A percentile compares a stretch with the other conserved stretches of the same genome.
Conservation (phyloP, 2,888 invertebrate genomes). For the Macrophya alboannulata region DNA sequence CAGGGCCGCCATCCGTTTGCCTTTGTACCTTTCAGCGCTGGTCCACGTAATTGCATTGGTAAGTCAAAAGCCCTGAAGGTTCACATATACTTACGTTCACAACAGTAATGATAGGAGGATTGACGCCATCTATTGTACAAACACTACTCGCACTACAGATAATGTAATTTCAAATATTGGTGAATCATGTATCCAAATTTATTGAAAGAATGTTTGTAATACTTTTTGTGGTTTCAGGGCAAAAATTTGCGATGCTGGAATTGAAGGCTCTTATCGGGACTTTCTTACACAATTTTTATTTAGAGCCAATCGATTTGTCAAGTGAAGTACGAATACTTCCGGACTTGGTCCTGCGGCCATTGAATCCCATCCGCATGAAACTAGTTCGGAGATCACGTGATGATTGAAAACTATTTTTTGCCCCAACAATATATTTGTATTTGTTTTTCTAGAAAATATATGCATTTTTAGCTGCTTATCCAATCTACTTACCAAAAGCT, state of each 20-base stretch:
- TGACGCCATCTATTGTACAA: not conserved
- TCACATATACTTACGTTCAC: no score
- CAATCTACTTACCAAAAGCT: no score
- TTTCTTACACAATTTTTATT: slow-evolving; percentile 68
- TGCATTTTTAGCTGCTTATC: no score
- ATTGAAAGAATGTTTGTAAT: not conserved
- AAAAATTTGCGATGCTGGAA: slow-evolving; percentile 72
- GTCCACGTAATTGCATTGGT: slow-evolving; percentile 87
- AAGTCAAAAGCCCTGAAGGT: slow-evolving; percentile 60
- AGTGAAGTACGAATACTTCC: slow-evolving; percentile 63
- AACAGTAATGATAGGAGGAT: not conserved
- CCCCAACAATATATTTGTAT: no score
- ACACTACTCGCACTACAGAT: not conserved
- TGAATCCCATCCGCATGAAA: slow-evolving; percentile 65
- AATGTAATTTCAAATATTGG: not conserved
- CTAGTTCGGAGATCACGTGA: slow-evolving; percentile 8
- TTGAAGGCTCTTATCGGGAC: slow-evolving; percentile 67
- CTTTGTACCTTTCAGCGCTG: slow-evolving; percentile 87
- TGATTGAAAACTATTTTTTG: not conserved
- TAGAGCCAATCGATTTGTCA: slow-evolving; percentile 70
- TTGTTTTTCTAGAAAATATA: no score
- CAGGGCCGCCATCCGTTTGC: slow-evolving; percentile 83
- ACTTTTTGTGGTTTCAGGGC: slow-evolving; percentile 60
- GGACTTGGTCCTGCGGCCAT: slow-evolving; percentile 68
- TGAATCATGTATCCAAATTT: no score